A percentile compares a stretch with the other conserved stretches of the same genome.
Conservation (phyloP, 2,797 vertebrate species). For the Pantherophis alleghaniensis region DNA sequence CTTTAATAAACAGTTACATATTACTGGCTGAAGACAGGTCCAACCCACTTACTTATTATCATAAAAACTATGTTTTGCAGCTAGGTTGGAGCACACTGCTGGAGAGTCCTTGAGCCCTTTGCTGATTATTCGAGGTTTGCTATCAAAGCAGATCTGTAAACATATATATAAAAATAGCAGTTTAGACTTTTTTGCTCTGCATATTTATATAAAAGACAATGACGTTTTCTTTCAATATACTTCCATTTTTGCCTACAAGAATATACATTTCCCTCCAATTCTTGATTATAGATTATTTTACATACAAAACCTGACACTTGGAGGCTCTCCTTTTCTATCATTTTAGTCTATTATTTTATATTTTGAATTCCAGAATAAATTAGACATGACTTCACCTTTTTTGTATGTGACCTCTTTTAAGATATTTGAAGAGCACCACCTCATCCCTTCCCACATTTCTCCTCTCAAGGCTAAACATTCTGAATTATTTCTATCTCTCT, state of each 20-base stretch:
- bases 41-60: slow-evolving; percentile 89
- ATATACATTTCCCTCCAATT: background rate
- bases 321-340: background rate
- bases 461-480: background rate
- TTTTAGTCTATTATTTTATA: background rate
- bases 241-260: background rate
- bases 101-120: slow-evolving; percentile 95
- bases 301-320: background rate
- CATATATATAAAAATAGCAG: slow-evolving; percentile 9
- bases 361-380: background rate
- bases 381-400: background rate
- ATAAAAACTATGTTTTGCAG: slow-evolving; percentile 92
- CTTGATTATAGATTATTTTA: background rate
- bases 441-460: background rate
- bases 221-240: background rate
- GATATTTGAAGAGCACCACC: background rate
- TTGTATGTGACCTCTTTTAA: background rate
- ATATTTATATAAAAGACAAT: background rate
- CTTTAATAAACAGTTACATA: background rate
- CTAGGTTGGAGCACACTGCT: slow-evolving; percentile 93
- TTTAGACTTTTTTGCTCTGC: background rate
- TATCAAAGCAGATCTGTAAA: slow-evolving; percentile 96
- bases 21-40: background rate
- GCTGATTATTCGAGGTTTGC: slow-evolving; percentile 98
- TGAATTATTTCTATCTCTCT: background rate